Evolutionary conservation across 1,140 invertebrate genomes (phyloP), one percentile per base, ranked within the genome.

Genomic region (Trachymyrmex cornetzi): DNA sequence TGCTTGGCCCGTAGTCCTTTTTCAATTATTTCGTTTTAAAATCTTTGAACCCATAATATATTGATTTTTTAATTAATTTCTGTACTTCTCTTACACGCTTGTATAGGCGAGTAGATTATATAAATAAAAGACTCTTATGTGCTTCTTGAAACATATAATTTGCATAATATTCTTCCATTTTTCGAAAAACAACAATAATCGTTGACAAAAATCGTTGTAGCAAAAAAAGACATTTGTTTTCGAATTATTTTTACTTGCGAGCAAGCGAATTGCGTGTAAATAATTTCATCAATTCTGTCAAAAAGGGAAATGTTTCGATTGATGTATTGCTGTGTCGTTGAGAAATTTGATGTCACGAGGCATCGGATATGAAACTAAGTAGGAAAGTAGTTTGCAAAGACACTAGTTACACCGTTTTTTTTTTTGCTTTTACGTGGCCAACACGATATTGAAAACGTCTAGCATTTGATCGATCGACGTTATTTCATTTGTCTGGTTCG

Each of bases 391-490:
- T 55, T 81, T 38, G 30, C 48, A 11, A 30, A 71, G 22, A 22
- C 34, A 66, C 27, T n/a, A 11, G 7, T 9, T 38, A 14, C 59
- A 19, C 3, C 34, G 11, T 38, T 38, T 38, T 38, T 9, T 4
- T 24, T 27, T 53, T 79, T 44, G 50, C 53, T 81, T 81, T 71
- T 69, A 80, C 63, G 77, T 69, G 27, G n/a, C 3, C 61, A 53
- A 38, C 12, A 30, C 77, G 64, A 81, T 71, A 81, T 69, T 22
- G 30, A 69, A 81, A 81, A 71, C 16, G n/a, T 11, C 34, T 7
- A 6, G 34, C 34, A 38, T 50, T 30, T 3, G 50, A n/a, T 30
- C 14, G 34, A 19, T 66, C 53, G 30, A 11, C 16, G 48, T 57
- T 57, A 57, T 57, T 81, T 38, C 64, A 22, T n/a, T 22, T 3